A percentile compares a stretch with the other conserved stretches of the same genome.
These are phyloP conservation scores for Drosophila nebulosa DNA, from an alignment of 1,140 invertebrate species.

Conservation along the genomic window DNA sequence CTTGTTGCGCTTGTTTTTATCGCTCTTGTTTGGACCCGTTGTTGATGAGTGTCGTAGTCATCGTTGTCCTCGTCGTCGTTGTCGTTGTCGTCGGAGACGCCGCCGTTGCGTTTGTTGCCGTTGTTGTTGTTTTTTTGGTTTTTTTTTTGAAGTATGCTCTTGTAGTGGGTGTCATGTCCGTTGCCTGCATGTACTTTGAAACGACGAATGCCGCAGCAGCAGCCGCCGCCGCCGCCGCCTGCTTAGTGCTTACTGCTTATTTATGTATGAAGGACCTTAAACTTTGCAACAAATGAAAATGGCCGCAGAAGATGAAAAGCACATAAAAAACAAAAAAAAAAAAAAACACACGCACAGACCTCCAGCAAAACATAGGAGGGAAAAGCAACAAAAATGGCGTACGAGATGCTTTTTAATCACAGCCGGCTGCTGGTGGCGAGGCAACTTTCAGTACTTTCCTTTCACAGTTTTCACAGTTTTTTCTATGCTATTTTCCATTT, in stretches of 20 bases:
- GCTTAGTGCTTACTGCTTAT: slow-evolving; percentile 71
- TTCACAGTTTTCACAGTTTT: slow-evolving; percentile 30
- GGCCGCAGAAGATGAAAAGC: slow-evolving; percentile 40
- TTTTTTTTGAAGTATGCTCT: slow-evolving; percentile 59
- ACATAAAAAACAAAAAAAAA: slow-evolving; percentile 21
- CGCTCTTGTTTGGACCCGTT: slow-evolving; percentile 67
- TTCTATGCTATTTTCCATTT: slow-evolving; percentile 36
- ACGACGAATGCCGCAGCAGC: slow-evolving; percentile 47
- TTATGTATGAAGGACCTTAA: slow-evolving; percentile 79
- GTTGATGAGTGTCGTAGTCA: slow-evolving; percentile 67
- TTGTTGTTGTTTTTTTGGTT: slow-evolving; percentile 42
- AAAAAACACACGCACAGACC: background rate
- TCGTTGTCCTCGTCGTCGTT: slow-evolving; percentile 4
- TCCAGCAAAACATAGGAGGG: slow-evolving; percentile 6
- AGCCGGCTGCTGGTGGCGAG: slow-evolving; percentile 37
- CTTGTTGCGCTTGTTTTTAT: slow-evolving; percentile 78
- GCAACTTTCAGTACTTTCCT: slow-evolving; percentile 26
- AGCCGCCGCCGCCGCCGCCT: slow-evolving; percentile 3
- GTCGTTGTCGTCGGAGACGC: background rate
- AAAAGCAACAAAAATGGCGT: slow-evolving; percentile 46
- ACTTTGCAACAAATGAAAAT: slow-evolving; percentile 73
- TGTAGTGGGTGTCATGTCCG: slow-evolving; percentile 75
- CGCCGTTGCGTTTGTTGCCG: slow-evolving; percentile 21
- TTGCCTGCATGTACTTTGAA: slow-evolving; percentile 67
- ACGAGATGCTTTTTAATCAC: slow-evolving; percentile 66